Conservation (phyloP, 2,888 invertebrate species). For the Chirona hameri region DNA sequence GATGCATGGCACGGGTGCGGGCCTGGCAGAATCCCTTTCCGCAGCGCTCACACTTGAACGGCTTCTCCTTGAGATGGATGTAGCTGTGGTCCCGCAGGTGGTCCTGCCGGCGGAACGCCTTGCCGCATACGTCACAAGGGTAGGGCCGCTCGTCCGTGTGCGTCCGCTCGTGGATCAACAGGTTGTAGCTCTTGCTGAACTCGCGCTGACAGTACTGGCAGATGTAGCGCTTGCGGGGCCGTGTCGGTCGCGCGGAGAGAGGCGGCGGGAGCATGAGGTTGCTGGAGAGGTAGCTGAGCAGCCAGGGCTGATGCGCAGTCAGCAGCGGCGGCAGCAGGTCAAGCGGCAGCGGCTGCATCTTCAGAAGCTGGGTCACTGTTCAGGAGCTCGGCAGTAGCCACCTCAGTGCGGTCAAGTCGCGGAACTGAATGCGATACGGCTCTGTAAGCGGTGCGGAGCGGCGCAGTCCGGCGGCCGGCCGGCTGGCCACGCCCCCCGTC, state of each 20-base stretch:
- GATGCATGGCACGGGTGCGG: constrained; percentile 88
- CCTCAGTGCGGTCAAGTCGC: no score
- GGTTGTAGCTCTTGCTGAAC: constrained; percentile 56
- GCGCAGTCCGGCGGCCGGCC: neutral
- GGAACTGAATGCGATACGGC: no score
- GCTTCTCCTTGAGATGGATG: constrained; percentile 96
- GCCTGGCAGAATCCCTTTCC: constrained; percentile 97
- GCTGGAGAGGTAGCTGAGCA: constrained; percentile 33
- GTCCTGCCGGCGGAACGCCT: constrained; percentile 55
- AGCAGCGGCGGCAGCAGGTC: constrained; percentile 68
- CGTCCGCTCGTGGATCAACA: constrained; percentile 55
- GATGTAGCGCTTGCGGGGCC: constrained; percentile 53
- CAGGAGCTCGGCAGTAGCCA: no score
- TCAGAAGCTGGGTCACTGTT: neutral
- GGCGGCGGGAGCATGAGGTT: constrained; percentile 45
- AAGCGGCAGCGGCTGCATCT: constrained; percentile 52
- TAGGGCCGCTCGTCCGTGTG: constrained; percentile 57
- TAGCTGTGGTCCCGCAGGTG: constrained; percentile 54
- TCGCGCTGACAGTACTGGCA: constrained; percentile 53
- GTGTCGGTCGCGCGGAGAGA: constrained; percentile 64
- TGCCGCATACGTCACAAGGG: constrained; percentile 54
- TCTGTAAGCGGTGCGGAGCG: no score
- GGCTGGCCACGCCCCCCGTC: neutral
- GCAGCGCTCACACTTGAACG: constrained; percentile 92
- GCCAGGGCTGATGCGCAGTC: constrained; percentile 56